Conservation (phyloP, 2,113 vertebrate species). For the Himantopus leucocephalus region DNA sequence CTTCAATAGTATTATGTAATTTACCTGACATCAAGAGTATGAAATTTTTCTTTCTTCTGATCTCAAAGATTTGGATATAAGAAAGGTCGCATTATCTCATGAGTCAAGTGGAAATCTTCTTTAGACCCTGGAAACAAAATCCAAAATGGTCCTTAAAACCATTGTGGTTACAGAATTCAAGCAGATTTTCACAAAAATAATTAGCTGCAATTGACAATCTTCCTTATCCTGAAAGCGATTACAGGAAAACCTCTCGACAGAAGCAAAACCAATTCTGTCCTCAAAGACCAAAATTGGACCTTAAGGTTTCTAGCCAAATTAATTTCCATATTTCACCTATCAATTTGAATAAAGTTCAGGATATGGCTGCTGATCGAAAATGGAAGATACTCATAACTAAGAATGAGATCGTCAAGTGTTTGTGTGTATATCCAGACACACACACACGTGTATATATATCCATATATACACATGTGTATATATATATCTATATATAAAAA, state of each 20-base stretch:
- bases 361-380: not conserved
- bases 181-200: constrained; percentile 48
- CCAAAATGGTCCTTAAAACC: constrained; percentile 71
- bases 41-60: constrained; percentile 70
- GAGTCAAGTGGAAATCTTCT: constrained; percentile 70
- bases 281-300: not conserved
- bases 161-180: constrained; percentile 62
- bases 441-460: too few relatives aligned
- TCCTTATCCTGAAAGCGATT: not conserved
- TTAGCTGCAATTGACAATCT: not conserved
- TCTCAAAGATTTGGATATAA: constrained; percentile 69
- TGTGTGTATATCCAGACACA: not conserved
- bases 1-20: constrained; percentile 28
- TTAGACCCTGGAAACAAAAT: constrained; percentile 70
- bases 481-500: not conserved
- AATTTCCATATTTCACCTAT: not conserved
- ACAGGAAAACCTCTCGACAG: not conserved
- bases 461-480: fast-evolving
- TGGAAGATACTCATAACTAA: not conserved
- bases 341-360: not conserved
- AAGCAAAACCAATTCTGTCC: not conserved
- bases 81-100: constrained; percentile 68
- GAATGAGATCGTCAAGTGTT: not conserved
- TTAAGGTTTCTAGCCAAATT: not conserved
- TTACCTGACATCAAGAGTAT: constrained; percentile 72